phyloP scores from a whole-genome alignment of 2,797 vertebrate species.

The Alosa sapidissima region DNA sequence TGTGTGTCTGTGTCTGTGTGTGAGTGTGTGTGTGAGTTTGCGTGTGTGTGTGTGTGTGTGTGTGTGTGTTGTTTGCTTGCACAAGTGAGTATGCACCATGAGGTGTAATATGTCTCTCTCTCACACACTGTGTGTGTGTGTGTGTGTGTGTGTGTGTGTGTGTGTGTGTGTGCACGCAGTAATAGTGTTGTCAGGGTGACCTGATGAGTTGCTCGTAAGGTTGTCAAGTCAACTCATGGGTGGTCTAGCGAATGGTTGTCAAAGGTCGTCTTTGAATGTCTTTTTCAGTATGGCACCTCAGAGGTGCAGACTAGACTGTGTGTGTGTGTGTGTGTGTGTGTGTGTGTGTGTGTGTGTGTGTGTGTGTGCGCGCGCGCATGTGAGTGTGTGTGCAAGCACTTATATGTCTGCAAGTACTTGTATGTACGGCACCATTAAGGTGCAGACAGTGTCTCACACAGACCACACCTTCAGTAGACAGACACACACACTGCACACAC shows the following conservation, averaged over 20 bases:
- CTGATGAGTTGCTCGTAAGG: background rate
- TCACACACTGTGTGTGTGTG: background rate
- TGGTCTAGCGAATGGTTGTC: background rate
- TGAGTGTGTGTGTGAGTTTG: background rate
- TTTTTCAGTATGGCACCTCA: constrained; percentile 12
- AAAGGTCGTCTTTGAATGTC: constrained; percentile 23
- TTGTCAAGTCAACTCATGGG: constrained; percentile 13
- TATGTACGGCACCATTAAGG: background rate
- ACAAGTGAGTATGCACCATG: background rate
- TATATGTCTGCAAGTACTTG: background rate
- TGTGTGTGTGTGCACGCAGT: background rate
- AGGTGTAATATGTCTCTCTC: no score
- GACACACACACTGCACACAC: background rate
- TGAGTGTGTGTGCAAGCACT: background rate
- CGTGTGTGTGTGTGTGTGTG: background rate
- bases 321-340: constrained; percentile 30
- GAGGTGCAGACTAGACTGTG: background rate
- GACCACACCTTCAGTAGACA: background rate
- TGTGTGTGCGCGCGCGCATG: constrained; percentile 3
- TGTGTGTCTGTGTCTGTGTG: background rate
- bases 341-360: constrained; percentile 28
- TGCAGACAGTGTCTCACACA: background rate
- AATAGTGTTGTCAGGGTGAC: constrained; percentile 17
- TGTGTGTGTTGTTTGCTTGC: background rate
- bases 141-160: constrained; percentile 18